Base-by-base conservation (phyloP, 2,113 vertebrate genomes). In the Caranx ignobilis region DNA sequence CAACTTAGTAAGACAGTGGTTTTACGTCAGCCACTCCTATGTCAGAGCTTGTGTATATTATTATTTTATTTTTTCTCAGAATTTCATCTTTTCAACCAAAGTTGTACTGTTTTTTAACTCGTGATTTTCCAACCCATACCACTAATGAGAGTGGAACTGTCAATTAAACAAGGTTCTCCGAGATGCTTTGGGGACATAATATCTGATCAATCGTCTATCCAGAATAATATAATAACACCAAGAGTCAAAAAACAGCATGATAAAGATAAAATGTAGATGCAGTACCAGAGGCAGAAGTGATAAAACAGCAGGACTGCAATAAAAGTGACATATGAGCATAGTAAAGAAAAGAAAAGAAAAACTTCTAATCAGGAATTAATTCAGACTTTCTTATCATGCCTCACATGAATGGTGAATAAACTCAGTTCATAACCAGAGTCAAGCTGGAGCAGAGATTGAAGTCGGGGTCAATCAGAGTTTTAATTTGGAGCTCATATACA, bases 181-280 rank as follows among this genome's bases (percentile, higher is more conserved):
- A 66, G 59, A 74, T 74, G 50, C 64, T 52, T 50, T 43, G 39
- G 61, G 48, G 68, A 85, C 65, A 32, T 75, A 65, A 12, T 45
- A 45, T 45, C 11, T 48, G 15, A 48, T 26, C 26, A 87, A 70
- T 37, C 64, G 60, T 73, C 81, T 55, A 54, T 66, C 68, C 57
- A 76, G 77, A 87, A 80, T 80, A 77, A 71, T 48, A 26, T 26
- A 26, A 26, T 26, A 26, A 26, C 26, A 37, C 4, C 35, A 37
- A 37, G 35, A 37, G 7, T 5, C 4, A 37, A 37, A 37, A 4
- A 37, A 37, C 4, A 37, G 7, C 35, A 37, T 56, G 52, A 54
- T 15, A 11, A 8, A 54, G 19, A 66, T 67, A 18, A 45, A 35
- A 11, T 32, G 11, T 2, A 54, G 19, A 61, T 50, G 10, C 26